Conservation (phyloP, 1,140 invertebrate genomes). For the Drosophila arizonae region DNA sequence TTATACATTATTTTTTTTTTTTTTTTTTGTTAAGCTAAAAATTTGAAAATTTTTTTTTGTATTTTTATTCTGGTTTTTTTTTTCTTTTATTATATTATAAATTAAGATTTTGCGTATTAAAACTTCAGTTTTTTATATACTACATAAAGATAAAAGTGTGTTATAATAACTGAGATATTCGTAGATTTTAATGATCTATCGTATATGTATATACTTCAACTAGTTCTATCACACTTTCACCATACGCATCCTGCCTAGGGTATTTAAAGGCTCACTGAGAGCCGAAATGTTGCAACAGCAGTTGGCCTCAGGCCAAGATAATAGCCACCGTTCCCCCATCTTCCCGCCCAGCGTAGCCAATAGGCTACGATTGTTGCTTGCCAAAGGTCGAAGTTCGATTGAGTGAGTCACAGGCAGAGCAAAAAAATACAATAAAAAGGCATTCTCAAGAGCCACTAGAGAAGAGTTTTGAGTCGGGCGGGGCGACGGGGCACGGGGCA, state of each 20-base stretch:
- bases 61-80: too few species aligned
- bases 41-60: too few species aligned
- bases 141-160: too few species aligned
- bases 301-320: constrained; percentile 27
- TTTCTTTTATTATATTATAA: too few species aligned
- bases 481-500: background rate
- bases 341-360: background rate
- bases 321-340: background rate
- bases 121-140: too few species aligned
- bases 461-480: background rate
- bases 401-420: constrained; percentile 54
- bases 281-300: constrained; percentile 38
- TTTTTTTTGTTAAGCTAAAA: too few species aligned
- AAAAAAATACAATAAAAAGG: background rate
- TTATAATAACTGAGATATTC: too few species aligned
- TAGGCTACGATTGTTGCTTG: constrained; percentile 24
- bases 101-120: too few species aligned
- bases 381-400: constrained; percentile 66
- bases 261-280: constrained; percentile 3
- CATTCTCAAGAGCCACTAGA: background rate
- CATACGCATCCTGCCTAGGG: background rate
- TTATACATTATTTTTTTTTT: too few species aligned
- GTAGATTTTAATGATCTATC: too few species aligned
- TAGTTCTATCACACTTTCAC: too few species aligned
- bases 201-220: too few species aligned